Evolutionary conservation across 2,113 vertebrate species (phyloP).

Genomic region (Odobenus rosmarus): DNA sequence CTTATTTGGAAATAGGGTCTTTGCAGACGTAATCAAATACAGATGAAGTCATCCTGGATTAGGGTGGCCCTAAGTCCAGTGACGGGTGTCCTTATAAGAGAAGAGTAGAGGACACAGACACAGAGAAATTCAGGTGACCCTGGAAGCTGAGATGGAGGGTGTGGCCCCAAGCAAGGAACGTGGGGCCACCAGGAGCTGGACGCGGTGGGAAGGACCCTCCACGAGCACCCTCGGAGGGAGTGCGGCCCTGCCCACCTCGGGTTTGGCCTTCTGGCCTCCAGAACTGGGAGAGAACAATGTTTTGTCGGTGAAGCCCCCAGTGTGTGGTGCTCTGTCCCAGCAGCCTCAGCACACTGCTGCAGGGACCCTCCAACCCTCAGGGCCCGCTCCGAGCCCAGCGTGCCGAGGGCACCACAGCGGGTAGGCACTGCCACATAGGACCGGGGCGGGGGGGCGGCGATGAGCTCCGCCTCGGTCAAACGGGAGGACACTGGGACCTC

Average conservation of each 20-base stretch:
- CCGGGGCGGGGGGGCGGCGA: fast-evolving
- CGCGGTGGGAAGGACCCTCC: neutral
- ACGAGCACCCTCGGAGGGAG: fast-evolving
- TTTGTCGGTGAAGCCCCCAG: fast-evolving
- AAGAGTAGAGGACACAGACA: neutral
- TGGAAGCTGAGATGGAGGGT: neutral
- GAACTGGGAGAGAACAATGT: neutral
- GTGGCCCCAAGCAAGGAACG: fast-evolving
- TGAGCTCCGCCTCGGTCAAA: neutral
- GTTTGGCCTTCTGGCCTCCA: fast-evolving
- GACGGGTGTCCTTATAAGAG: neutral
- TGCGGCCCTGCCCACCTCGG: fast-evolving
- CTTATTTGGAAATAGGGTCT: neutral
- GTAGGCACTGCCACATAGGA: fast-evolving
- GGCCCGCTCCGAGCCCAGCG: fast-evolving
- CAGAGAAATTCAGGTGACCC: neutral
- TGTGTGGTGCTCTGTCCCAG: fast-evolving
- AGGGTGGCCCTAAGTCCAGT: neutral
- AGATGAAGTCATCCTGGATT: neutral
- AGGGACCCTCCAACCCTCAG: fast-evolving
- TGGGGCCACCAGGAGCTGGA: fast-evolving
- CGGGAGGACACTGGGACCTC: fast-evolving
- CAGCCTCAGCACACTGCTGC: fast-evolving
- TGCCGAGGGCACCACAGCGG: fast-evolving
- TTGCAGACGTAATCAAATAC: neutral